Evolutionary conservation across 2,888 invertebrate species (phyloP).

Genomic region (Celastrina argiolus): DNA sequence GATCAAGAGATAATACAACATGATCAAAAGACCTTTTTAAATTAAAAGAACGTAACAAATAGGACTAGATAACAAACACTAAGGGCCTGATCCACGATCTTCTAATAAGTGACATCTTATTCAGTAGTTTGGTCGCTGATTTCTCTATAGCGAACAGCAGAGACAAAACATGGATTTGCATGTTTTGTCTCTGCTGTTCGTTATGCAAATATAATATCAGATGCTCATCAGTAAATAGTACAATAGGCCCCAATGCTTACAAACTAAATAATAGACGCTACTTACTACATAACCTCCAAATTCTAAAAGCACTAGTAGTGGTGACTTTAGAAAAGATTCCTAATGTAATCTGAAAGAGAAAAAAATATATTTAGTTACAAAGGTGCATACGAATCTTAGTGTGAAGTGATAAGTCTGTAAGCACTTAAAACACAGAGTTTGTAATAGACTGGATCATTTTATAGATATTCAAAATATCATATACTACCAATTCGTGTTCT

Average conservation of each 20-base stretch:
- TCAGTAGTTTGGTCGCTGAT: too few relatives aligned
- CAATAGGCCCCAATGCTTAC: neutral
- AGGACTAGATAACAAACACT: constrained; percentile 20
- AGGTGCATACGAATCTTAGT: neutral
- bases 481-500: too few relatives aligned
- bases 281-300: neutral
- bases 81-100: too few relatives aligned
- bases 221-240: too few relatives aligned
- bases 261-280: constrained; percentile 10
- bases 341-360: constrained; percentile 10
- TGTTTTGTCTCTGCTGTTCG: too few relatives aligned
- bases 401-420: too few relatives aligned
- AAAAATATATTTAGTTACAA: neutral
- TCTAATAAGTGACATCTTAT: too few relatives aligned
- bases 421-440: neutral
- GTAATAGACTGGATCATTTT: too few relatives aligned
- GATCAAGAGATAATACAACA: neutral
- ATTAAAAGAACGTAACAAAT: constrained; percentile 7
- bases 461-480: too few relatives aligned
- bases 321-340: constrained; percentile 8
- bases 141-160: too few relatives aligned
- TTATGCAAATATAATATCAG: too few relatives aligned
- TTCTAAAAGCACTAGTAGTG: constrained; percentile 11
- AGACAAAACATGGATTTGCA: too few relatives aligned
- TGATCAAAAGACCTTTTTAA: neutral